These are phyloP conservation scores for Batillaria attramentaria DNA, from an alignment of 1,140 invertebrate species.

Conservation along the genomic window DNA sequence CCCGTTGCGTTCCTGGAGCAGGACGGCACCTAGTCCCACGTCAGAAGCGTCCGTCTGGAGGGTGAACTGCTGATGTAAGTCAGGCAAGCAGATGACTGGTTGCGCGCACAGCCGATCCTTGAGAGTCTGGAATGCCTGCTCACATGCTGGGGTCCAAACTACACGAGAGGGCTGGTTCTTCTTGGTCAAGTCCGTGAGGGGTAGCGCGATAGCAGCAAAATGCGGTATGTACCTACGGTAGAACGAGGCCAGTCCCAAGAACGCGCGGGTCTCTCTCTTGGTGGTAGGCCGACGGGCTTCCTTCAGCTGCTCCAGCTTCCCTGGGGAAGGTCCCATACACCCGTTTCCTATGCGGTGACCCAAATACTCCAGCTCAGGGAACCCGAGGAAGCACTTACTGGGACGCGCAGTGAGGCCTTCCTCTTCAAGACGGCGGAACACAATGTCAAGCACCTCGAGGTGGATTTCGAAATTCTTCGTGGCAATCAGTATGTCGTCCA, in stretches of 20 bases:
- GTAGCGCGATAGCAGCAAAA: constrained; percentile 44
- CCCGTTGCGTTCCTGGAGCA: constrained; percentile 47
- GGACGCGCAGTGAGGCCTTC: constrained; percentile 37
- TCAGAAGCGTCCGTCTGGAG: constrained; percentile 58
- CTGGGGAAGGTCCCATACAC: constrained; percentile 58
- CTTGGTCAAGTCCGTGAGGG: constrained; percentile 49
- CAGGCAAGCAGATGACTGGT: constrained; percentile 50
- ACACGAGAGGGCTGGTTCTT: constrained; percentile 1
- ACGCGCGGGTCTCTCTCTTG: constrained; percentile 62
- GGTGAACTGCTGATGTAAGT: constrained; percentile 60
- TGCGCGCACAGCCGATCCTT: constrained; percentile 33
- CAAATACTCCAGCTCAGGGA: constrained; percentile 33
- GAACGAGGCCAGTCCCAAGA: constrained; percentile 43
- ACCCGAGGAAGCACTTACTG: constrained; percentile 40
- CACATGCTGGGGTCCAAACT: constrained; percentile 1
- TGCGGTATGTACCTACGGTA: constrained; percentile 47
- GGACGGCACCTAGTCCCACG: constrained; percentile 43
- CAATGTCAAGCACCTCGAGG: not conserved
- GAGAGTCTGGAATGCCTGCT: constrained; percentile 23
- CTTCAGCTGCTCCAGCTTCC: constrained; percentile 66
- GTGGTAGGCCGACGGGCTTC: constrained; percentile 57
- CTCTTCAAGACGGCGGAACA: constrained; percentile 33
- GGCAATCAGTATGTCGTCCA: constrained; percentile 48
- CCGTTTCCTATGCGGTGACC: constrained; percentile 45
- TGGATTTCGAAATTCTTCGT: constrained; percentile 1